These are phyloP conservation scores for Mythimna albipuncta DNA, from an alignment of 2,888 invertebrate genomes.

Conservation along the genomic window DNA sequence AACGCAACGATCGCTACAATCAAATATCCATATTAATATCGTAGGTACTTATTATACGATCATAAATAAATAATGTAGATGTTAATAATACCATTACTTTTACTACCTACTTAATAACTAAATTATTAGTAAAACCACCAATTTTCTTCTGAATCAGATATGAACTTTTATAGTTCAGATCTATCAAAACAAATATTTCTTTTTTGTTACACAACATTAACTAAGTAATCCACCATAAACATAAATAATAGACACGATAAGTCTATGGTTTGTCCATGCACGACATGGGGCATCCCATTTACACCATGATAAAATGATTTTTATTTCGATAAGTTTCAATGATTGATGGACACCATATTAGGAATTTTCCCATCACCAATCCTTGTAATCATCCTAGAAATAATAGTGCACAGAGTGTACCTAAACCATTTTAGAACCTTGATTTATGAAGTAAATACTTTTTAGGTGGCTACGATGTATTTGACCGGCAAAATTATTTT, in stretches of 20 bases:
- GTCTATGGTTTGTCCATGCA: conserved; percentile 14
- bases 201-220: conserved; percentile 31
- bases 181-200: conserved; percentile 39
- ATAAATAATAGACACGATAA: conserved; percentile 16
- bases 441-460: background rate
- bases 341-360: conserved; percentile 8
- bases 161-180: too few species aligned
- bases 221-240: conserved; percentile 13
- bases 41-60: conserved; percentile 4
- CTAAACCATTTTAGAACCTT: background rate
- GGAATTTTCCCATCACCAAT: conserved; percentile 33
- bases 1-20: background rate
- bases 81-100: conserved; percentile 52
- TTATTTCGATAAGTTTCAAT: background rate
- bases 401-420: conserved; percentile 26
- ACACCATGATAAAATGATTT: background rate
- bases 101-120: conserved; percentile 60
- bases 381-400: conserved; percentile 1
- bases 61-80: conserved; percentile 33
- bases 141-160: conserved; percentile 40
- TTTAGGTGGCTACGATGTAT: background rate
- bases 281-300: background rate
- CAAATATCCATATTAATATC: background rate
- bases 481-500: background rate
- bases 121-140: conserved; percentile 57